Conservation (phyloP, 2,888 invertebrate genomes). For the Thyatira batis region DNA sequence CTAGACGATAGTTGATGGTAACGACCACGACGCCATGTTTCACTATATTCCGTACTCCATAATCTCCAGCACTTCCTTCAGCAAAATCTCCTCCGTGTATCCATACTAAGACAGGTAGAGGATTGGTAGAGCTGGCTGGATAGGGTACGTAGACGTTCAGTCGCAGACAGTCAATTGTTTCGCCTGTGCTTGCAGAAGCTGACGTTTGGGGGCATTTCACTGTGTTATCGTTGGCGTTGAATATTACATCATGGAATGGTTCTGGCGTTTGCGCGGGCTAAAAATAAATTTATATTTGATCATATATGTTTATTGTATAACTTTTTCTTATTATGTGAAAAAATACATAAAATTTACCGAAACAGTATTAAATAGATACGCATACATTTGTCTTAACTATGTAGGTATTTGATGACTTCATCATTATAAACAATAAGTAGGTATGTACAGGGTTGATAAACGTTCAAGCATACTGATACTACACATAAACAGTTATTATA, state of each 20-base stretch:
- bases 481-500: too few relatives aligned
- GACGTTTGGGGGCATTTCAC: constrained; percentile 62
- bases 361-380: too few relatives aligned
- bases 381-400: too few relatives aligned
- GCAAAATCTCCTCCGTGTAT: constrained; percentile 68
- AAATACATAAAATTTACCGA: too few relatives aligned
- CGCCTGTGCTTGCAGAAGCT: constrained; percentile 29
- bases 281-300: constrained; percentile 26
- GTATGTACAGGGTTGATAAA: too few relatives aligned
- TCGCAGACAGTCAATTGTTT: constrained; percentile 82
- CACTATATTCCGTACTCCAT: constrained; percentile 55
- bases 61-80: constrained; percentile 53
- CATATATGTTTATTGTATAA: constrained; percentile 12
- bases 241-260: constrained; percentile 56
- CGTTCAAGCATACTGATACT: too few relatives aligned
- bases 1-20: constrained; percentile 70
- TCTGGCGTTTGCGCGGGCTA: constrained; percentile 53
- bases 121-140: constrained; percentile 55
- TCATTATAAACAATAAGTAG: too few relatives aligned
- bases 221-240: constrained; percentile 58
- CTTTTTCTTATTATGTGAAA: too few relatives aligned
- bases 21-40: constrained; percentile 65
- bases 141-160: constrained; percentile 82
- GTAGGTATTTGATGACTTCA: too few relatives aligned
- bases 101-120: constrained; percentile 70